phyloP scores from a whole-genome alignment of 2,888 invertebrate genomes.

The Drosophila crucigera region DNA sequence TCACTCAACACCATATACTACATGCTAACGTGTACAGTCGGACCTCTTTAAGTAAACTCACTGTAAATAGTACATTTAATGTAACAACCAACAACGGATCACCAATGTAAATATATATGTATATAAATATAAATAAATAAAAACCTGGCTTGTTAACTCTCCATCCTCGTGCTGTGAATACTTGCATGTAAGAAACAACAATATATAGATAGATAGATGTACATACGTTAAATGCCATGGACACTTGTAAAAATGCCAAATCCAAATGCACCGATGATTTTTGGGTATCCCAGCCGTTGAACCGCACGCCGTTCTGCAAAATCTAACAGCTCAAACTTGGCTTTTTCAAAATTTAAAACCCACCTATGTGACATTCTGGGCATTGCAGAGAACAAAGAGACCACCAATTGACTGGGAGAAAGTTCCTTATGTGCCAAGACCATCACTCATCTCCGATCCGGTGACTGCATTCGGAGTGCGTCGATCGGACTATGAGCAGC shows the following conservation, averaged over 20 bases:
- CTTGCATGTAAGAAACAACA: conserved; percentile 13
- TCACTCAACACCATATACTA: conserved; percentile 74
- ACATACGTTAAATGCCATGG: conserved; percentile 5
- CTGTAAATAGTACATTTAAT: conserved; percentile 31
- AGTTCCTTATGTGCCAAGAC: conserved; percentile 94
- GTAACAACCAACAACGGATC: conserved; percentile 26
- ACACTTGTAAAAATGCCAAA: conserved; percentile 22
- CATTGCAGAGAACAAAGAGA: conserved; percentile 84
- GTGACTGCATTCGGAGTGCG: conserved; percentile 93
- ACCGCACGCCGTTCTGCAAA: conserved; percentile 31
- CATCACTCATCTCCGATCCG: conserved; percentile 93
- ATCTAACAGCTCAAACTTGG: conserved; percentile 48
- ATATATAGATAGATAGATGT: conserved; percentile 11
- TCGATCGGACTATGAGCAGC: conserved; percentile 82
- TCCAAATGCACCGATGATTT: conserved; percentile 33
- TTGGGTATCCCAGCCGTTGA: conserved; percentile 50
- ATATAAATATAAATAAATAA: conserved; percentile 24
- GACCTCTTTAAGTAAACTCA: conserved; percentile 1
- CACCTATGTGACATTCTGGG: conserved; percentile 78
- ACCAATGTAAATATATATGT: conserved; percentile 49
- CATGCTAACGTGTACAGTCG: conserved; percentile 26
- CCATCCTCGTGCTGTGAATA: conserved; percentile 8
- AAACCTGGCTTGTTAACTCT: conserved; percentile 51
- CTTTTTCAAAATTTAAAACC: conserved; percentile 58
- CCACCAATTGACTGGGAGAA: conserved; percentile 94